Evolutionary conservation across 1,140 invertebrate species (phyloP).

Genomic region (Cylas formicarius): DNA sequence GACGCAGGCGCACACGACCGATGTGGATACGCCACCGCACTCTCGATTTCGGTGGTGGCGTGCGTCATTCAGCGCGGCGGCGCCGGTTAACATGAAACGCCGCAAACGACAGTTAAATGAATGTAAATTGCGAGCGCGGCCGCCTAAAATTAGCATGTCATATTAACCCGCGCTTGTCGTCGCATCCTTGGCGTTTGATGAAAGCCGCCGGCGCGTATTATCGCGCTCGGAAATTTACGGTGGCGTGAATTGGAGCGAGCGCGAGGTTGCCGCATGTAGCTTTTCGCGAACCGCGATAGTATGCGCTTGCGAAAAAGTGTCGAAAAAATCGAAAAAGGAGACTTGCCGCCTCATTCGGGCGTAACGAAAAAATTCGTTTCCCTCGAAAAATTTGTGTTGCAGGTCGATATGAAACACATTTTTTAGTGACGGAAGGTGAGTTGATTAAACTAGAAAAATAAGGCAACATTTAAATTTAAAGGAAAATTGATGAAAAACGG

Average conservation of each 20-base stretch:
- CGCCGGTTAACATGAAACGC: constrained; percentile 21
- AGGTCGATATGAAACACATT: too few relatives aligned
- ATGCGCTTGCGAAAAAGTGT: too few relatives aligned
- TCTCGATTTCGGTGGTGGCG: not conserved
- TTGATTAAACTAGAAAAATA: too few relatives aligned
- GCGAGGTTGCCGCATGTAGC: constrained; percentile 9
- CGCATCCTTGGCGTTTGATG: constrained; percentile 25
- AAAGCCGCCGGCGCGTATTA: constrained; percentile 22
- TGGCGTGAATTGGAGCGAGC: constrained; percentile 14
- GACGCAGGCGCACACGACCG: too few relatives aligned
- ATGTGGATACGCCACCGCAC: too few relatives aligned
- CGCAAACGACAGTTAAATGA: constrained; percentile 27
- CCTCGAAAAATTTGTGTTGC: too few relatives aligned
- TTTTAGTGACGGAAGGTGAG: too few relatives aligned
- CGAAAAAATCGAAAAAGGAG: too few relatives aligned
- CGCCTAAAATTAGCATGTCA: constrained; percentile 28
- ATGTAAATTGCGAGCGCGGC: constrained; percentile 28
- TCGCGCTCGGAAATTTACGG: constrained; percentile 12
- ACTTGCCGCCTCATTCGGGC: too few relatives aligned
- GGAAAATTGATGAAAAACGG: too few relatives aligned
- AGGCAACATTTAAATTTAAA: too few relatives aligned
- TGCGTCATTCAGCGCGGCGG: not conserved
- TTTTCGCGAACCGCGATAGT: not conserved
- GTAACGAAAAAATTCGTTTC: too few relatives aligned
- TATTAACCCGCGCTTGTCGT: constrained; percentile 26